A percentile compares a stretch with the other conserved stretches of the same genome.
Conservation (phyloP, 2,888 invertebrate species). For the Teleiodes luculella region DNA sequence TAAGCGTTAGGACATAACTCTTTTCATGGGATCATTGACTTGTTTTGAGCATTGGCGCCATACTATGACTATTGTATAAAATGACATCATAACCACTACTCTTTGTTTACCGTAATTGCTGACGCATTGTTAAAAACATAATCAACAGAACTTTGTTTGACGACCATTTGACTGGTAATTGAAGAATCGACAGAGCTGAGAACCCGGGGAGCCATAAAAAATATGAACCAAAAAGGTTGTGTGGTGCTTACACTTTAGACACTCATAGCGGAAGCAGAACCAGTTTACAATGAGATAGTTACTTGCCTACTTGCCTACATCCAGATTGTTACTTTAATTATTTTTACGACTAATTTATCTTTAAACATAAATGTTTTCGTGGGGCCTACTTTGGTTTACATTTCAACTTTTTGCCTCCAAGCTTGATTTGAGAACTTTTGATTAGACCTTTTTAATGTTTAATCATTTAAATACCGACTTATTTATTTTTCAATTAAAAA, state of each 20-base stretch:
- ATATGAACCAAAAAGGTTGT: background rate
- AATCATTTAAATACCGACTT: background rate
- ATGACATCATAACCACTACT: constrained; percentile 40
- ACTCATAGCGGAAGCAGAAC: constrained; percentile 57
- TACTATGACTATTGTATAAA: constrained; percentile 50
- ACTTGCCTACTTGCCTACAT: background rate
- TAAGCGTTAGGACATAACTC: constrained; percentile 38
- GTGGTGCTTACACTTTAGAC: background rate
- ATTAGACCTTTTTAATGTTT: too few relatives aligned
- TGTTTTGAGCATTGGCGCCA: constrained; percentile 43
- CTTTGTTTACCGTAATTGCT: constrained; percentile 23
- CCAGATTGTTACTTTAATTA: constrained; percentile 33
- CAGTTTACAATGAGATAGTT: constrained; percentile 35
- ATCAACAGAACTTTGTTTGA: background rate
- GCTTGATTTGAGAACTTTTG: too few relatives aligned
- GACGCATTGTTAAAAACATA: too few relatives aligned
- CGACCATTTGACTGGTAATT: background rate
- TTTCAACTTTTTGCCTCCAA: too few relatives aligned
- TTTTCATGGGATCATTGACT: constrained; percentile 49
- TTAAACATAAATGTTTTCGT: background rate
- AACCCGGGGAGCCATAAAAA: background rate
- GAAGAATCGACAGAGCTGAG: background rate
- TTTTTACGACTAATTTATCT: constrained; percentile 22
- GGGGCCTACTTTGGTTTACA: too few relatives aligned
- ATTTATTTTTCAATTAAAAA: background rate